A percentile compares a stretch with the other conserved stretches of the same genome.
phyloP scores from a whole-genome alignment of 1,140 invertebrate species.

The Gryon sp. region DNA sequence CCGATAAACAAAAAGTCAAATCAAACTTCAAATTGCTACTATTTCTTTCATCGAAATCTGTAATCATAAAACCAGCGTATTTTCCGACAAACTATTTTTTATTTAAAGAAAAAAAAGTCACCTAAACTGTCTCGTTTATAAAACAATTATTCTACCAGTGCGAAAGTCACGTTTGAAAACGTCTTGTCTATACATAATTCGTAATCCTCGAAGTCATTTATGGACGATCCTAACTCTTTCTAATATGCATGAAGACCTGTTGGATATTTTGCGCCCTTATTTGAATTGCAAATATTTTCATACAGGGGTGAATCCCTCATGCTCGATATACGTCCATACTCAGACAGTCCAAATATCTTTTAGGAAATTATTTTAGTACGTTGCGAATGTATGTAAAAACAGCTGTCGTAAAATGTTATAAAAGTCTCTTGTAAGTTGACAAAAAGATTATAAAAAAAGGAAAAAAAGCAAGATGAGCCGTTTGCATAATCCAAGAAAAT shows the following conservation, averaged over 20 bases:
- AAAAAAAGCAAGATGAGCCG: too few species aligned
- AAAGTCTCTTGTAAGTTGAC: not conserved
- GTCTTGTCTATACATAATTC: constrained; percentile 15
- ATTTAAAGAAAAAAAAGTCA: not conserved
- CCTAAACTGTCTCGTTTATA: too few species aligned
- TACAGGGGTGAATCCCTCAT: constrained; percentile 17
- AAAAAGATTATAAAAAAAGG: not conserved
- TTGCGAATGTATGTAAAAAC: not conserved
- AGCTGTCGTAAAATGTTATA: constrained; percentile 1
- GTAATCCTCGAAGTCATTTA: constrained; percentile 22
- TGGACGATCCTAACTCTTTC: constrained; percentile 26
- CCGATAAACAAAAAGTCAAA: constrained; percentile 1
- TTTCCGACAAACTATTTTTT: not conserved
- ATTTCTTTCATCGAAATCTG: not conserved
- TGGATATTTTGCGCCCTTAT: constrained; percentile 48
- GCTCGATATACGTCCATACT: constrained; percentile 13
- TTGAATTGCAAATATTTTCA: constrained; percentile 51
- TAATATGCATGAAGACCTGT: constrained; percentile 29
- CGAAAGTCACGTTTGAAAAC: too few species aligned
- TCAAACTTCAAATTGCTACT: not conserved
- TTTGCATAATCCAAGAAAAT: not conserved
- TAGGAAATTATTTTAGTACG: constrained; percentile 14
- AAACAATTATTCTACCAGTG: too few species aligned
- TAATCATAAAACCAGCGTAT: too few species aligned
- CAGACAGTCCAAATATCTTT: constrained; percentile 35